Evolutionary conservation across 2,113 vertebrate species (phyloP).

Genomic region (Lophius piscatorius): DNA sequence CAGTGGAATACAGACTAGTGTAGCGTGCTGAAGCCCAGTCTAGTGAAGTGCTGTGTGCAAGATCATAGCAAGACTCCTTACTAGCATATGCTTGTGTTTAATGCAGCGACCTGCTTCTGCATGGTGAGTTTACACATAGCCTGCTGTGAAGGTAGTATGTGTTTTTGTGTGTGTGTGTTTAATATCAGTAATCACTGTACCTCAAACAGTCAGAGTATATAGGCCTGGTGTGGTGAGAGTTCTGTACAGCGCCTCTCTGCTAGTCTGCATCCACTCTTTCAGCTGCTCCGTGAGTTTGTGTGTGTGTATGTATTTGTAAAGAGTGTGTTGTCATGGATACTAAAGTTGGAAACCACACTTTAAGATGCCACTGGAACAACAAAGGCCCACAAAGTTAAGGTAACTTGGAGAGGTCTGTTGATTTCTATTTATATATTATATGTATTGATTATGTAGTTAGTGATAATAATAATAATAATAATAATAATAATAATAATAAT

Average conservation of each 20-base stretch:
- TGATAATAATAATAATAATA: too few relatives aligned
- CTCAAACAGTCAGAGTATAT: slow-evolving; percentile 81
- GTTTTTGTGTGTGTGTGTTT: slow-evolving; percentile 58
- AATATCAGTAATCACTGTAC: slow-evolving; percentile 83
- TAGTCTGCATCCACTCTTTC: slow-evolving; percentile 71
- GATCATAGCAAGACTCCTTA: slow-evolving; percentile 81
- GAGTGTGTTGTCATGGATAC: slow-evolving; percentile 53
- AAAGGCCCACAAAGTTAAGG: slow-evolving; percentile 47
- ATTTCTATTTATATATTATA: too few relatives aligned
- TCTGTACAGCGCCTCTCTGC: slow-evolving; percentile 63
- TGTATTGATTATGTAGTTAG: too few relatives aligned
- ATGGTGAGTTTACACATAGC: slow-evolving; percentile 80
- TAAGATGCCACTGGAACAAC: slow-evolving; percentile 31
- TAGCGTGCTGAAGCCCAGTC: slow-evolving; percentile 80
- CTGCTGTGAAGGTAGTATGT: slow-evolving; percentile 77
- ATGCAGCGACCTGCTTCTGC: slow-evolving; percentile 82
- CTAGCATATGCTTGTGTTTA: slow-evolving; percentile 83
- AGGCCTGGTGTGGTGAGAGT: slow-evolving; percentile 70
- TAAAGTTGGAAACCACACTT: slow-evolving; percentile 39
- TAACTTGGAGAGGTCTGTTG: slow-evolving; percentile 41
- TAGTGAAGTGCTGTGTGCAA: slow-evolving; percentile 78
- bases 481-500: too few relatives aligned
- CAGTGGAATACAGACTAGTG: slow-evolving; percentile 71
- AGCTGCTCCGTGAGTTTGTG: slow-evolving; percentile 33
- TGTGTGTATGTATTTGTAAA: not conserved